Conservation (phyloP, 2,797 vertebrate species). For the Leucoraja ocellata region DNA sequence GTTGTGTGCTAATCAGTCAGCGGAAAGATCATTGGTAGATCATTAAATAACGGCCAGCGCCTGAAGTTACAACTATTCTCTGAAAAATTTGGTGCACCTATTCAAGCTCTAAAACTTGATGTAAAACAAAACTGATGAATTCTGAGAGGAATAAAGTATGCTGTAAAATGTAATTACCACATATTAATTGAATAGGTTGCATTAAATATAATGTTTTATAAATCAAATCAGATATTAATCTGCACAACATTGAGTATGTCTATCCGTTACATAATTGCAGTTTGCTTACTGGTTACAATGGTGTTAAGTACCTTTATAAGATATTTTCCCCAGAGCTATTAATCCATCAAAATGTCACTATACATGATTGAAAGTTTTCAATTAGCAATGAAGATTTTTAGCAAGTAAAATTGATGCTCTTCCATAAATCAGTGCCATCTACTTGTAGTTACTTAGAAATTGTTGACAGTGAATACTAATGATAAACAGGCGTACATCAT, state of each 20-base stretch:
- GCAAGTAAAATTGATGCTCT: not conserved
- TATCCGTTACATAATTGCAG: not conserved
- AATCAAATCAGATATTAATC: slow-evolving; percentile 8
- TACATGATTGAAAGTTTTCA: slow-evolving; percentile 15
- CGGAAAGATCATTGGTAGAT: not conserved
- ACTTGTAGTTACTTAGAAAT: not conserved
- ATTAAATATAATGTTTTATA: not conserved
- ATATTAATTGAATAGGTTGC: not conserved
- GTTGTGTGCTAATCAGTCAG: no score
- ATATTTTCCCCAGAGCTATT: not conserved
- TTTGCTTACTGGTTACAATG: not conserved
- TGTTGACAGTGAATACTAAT: not conserved
- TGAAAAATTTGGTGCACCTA: not conserved
- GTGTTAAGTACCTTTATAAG: not conserved
- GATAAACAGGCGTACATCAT: not conserved
- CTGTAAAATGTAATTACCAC: not conserved
- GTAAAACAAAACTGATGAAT: not conserved
- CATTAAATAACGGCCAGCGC: not conserved
- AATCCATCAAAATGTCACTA: not conserved
- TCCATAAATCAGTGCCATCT: not conserved
- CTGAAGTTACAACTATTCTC: slow-evolving; percentile 7
- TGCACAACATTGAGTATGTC: slow-evolving; percentile 22
- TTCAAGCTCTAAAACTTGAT: not conserved
- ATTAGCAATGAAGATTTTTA: not conserved
- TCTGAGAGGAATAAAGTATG: slow-evolving; percentile 4